phyloP scores from a whole-genome alignment of 2,797 vertebrate species.

The Cynopterus sphinx region DNA sequence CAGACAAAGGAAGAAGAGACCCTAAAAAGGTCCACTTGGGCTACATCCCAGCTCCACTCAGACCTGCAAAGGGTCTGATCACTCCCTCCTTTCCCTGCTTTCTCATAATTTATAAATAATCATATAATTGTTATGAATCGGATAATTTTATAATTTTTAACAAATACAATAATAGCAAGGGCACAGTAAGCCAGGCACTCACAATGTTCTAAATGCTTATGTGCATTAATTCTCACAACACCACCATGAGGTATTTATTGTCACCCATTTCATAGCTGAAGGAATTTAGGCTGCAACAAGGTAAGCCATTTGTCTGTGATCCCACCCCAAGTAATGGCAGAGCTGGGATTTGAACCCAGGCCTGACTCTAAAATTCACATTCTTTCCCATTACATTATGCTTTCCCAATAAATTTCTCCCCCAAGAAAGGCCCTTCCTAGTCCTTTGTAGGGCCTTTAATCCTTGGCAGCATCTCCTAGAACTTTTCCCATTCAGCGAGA shows the following conservation, averaged over 20 bases:
- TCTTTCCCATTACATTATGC: constrained; percentile 26
- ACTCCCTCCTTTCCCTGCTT: neutral
- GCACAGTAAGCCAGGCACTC: neutral
- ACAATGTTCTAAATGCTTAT: neutral
- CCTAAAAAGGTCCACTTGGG: neutral
- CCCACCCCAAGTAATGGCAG: neutral
- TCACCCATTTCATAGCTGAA: neutral
- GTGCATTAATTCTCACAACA: neutral
- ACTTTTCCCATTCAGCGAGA: constrained; percentile 15
- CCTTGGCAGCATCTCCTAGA: neutral
- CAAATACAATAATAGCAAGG: neutral
- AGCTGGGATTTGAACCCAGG: constrained; percentile 44
- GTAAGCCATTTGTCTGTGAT: neutral
- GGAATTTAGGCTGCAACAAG: neutral
- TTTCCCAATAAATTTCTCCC: constrained; percentile 31
- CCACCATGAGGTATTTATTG: neutral
- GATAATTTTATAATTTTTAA: neutral
- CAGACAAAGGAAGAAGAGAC: neutral
- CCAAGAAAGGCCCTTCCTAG: neutral
- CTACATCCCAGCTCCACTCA: neutral
- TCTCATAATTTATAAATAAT: neutral
- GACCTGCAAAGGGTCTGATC: neutral
- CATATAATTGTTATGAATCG: neutral
- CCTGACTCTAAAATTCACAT: neutral
- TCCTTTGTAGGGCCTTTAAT: neutral